Base-by-base conservation (phyloP, 2,797 vertebrate genomes). In the Lepus oiostolus region DNA sequence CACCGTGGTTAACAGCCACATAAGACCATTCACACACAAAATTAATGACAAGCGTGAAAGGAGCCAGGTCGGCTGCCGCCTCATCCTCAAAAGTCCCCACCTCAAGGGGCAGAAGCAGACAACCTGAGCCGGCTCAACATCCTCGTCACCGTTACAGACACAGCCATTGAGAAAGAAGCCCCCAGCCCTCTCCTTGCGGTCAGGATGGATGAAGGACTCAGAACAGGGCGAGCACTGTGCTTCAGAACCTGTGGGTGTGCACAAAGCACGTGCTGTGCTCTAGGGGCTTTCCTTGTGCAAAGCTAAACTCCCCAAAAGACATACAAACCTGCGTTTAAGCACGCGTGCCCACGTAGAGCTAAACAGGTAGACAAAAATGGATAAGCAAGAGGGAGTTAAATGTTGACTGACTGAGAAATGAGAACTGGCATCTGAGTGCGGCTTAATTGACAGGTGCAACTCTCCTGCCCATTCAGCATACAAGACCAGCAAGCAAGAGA, bases 291-390 rank as follows among this genome's bases (percentile, higher is more conserved):
- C 54, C 67, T 68, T 54, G n/a, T 28, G 76, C 22, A 68, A 47
- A 88, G 50, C 47, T 88, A 93, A 90, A 88, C 9, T 67, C 80
- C 77, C 54, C 60, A 75, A 93, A 90, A 75, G 7, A 21, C 24
- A 2, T 1, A 32, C 2, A 0, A 4, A n/a, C 22, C 67, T 89
- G 16, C 87, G 35, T 72, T 65, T 74, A 50, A 24, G 52, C 22
- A 47, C 28, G 6, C 22, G 5, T 52, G 76, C n/a, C 77, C 68
- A 26, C 1, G 32, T 42, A 38, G 28, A 85, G 47, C 60, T 14
- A 88, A 50, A 47, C 0, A 42, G 62, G 28, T 1, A 58, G 13
- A 50, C 87, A 54, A 81, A 81, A 35, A 67, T 4, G 9, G 47
- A 35, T 58, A 50, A 68, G 19, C 58, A 65, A 26, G 5, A 62